Conservation (phyloP, 2,888 invertebrate species). For the Drosophila putrida region DNA sequence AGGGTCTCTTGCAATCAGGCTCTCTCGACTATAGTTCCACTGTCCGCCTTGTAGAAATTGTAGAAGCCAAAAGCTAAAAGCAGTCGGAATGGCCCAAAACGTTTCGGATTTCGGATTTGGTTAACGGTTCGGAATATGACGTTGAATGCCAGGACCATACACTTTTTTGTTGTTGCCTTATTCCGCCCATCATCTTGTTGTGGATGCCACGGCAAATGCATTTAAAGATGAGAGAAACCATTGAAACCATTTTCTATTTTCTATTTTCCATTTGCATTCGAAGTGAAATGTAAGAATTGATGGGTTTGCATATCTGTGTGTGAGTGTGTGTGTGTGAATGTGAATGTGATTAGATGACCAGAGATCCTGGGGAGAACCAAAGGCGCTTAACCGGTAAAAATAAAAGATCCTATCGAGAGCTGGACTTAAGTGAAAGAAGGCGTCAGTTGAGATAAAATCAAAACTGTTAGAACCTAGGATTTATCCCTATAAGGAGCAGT, state of each 20-base stretch:
- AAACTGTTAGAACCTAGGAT: neutral
- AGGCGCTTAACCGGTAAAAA: neutral
- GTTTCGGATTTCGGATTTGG: constrained; percentile 49
- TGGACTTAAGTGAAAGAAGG: neutral
- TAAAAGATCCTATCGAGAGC: neutral
- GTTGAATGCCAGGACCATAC: constrained; percentile 36
- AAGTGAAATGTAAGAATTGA: constrained; percentile 52
- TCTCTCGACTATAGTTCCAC: too few relatives aligned
- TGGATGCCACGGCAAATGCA: constrained; percentile 35
- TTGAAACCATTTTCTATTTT: constrained; percentile 61
- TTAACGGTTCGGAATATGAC: constrained; percentile 56
- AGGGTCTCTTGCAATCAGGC: too few relatives aligned
- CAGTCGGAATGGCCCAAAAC: constrained; percentile 25
- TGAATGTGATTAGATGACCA: constrained; percentile 1
- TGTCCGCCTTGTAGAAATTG: neutral
- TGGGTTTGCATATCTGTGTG: neutral
- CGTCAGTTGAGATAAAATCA: neutral
- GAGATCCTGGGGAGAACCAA: neutral
- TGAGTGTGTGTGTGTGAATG: neutral
- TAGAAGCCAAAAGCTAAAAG: constrained; percentile 36
- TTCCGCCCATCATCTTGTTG: neutral
- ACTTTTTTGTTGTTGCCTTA: neutral
- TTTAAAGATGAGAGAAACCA: constrained; percentile 59
- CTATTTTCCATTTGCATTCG: constrained; percentile 62
- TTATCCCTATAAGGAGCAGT: too few relatives aligned